Evolutionary conservation across 2,113 vertebrate species (phyloP).

Genomic region (Cyrtonyx montezumae): DNA sequence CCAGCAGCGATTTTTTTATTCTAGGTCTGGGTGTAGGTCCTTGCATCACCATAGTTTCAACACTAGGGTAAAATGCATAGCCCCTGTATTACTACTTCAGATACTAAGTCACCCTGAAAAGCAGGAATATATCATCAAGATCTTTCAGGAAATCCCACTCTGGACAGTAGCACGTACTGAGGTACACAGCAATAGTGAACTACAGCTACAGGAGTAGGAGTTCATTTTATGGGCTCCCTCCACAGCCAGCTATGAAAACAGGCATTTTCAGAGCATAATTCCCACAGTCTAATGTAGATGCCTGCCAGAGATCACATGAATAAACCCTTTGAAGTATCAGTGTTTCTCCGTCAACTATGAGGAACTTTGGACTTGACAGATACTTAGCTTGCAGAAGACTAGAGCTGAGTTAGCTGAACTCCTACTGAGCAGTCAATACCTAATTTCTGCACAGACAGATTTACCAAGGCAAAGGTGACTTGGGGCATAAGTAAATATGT

Average conservation of each 20-base stretch:
- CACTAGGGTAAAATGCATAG: background rate
- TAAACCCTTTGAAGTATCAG: background rate
- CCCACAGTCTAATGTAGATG: background rate
- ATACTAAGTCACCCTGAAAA: background rate
- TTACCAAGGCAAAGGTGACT: background rate
- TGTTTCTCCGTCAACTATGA: background rate
- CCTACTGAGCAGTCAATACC: background rate
- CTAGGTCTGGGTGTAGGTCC: background rate
- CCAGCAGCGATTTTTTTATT: background rate
- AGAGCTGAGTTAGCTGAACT: background rate
- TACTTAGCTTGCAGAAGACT: background rate
- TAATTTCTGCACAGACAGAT: background rate
- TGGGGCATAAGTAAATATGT: background rate
- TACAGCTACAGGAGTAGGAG: background rate
- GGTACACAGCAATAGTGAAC: background rate
- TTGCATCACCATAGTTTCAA: background rate
- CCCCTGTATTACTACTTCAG: background rate
- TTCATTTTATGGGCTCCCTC: background rate
- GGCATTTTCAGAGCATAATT: background rate
- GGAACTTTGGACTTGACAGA: background rate
- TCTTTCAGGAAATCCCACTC: background rate
- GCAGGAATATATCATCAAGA: background rate
- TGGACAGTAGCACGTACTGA: rapidly evolving
- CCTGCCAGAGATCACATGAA: background rate
- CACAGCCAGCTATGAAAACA: background rate